A percentile compares a stretch with the other conserved stretches of the same genome.
These are phyloP conservation scores for Helicoverpa assulta DNA, from an alignment of 2,888 invertebrate genomes.

Conservation along the genomic window DNA sequence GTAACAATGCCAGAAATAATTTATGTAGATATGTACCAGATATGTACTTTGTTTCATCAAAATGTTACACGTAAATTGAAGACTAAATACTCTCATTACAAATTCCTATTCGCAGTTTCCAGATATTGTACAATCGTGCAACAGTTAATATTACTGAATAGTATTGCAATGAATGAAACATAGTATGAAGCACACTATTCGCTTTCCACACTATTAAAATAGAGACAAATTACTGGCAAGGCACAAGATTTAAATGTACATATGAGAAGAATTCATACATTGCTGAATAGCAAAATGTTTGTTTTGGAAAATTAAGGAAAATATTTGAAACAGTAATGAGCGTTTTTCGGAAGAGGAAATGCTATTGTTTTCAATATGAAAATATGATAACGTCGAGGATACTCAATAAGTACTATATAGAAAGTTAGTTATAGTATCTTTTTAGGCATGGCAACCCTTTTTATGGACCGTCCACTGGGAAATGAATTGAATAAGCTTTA, in stretches of 20 bases:
- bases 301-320: not conserved
- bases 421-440: not conserved
- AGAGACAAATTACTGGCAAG: not conserved
- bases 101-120: conserved; percentile 21
- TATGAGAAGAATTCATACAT: conserved; percentile 6
- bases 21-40: too few relatives aligned
- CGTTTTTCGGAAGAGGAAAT: not conserved
- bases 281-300: not conserved
- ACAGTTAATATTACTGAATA: conserved; percentile 12
- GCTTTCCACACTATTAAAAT: conserved; percentile 23
- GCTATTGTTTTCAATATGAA: conserved; percentile 3
- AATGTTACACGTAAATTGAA: conserved; percentile 26
- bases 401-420: not conserved
- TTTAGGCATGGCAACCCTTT: conserved; percentile 24
- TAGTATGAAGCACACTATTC: conserved; percentile 4
- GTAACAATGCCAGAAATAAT: too few relatives aligned
- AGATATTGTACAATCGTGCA: conserved; percentile 7
- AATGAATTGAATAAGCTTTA: conserved; percentile 16
- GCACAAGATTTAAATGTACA: too few relatives aligned
- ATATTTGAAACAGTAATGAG: conserved; percentile 4
- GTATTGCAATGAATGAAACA: conserved; percentile 25
- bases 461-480: conserved; percentile 25
- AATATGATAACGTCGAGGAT: not conserved
- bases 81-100: conserved; percentile 6
- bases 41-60: not conserved